These are phyloP conservation scores for Caenorhabditis elegans DNA, from an alignment of 1,140 invertebrate genomes.

Conservation along the genomic window DNA sequence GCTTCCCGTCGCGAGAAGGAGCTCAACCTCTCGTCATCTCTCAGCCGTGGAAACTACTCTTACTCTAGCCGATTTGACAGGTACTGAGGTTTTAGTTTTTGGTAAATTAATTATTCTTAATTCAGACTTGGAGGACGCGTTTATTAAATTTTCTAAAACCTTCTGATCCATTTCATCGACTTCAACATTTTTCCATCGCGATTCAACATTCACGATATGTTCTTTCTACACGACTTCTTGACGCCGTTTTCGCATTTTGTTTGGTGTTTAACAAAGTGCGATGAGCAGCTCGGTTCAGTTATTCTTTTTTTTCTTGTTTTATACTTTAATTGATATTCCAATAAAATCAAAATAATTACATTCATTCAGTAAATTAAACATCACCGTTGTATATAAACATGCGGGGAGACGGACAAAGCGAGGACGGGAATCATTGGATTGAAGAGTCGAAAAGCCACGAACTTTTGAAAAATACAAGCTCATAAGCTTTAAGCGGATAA, in stretches of 20 bases:
- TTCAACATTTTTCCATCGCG: neutral
- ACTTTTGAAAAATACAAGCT: no score
- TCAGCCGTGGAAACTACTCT: slow-evolving; percentile 45
- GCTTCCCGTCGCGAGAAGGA: slow-evolving; percentile 52
- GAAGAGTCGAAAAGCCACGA: no score
- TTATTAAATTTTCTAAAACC: neutral
- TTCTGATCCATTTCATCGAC: neutral
- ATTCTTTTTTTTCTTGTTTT: neutral
- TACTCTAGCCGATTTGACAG: slow-evolving; percentile 38
- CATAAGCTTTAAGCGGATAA: no score
- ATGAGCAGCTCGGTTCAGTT: slow-evolving; percentile 18
- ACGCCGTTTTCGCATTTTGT: neutral
- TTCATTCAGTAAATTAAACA: neutral
- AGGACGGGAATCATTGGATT: no score
- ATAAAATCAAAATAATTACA: slow-evolving; percentile 21
- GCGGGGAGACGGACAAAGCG: neutral
- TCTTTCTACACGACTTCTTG: slow-evolving; percentile 10
- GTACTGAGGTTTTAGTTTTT: neutral
- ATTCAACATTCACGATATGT: neutral
- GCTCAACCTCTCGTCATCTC: slow-evolving; percentile 48
- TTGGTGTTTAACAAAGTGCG: neutral
- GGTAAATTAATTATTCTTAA: neutral
- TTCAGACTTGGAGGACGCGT: slow-evolving; percentile 23
- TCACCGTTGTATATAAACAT: neutral
- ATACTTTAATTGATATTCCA: neutral